A percentile compares a stretch with the other conserved stretches of the same genome.
Conservation (phyloP, 23 tunicate genomes). For the Pegea sp. region DNA sequence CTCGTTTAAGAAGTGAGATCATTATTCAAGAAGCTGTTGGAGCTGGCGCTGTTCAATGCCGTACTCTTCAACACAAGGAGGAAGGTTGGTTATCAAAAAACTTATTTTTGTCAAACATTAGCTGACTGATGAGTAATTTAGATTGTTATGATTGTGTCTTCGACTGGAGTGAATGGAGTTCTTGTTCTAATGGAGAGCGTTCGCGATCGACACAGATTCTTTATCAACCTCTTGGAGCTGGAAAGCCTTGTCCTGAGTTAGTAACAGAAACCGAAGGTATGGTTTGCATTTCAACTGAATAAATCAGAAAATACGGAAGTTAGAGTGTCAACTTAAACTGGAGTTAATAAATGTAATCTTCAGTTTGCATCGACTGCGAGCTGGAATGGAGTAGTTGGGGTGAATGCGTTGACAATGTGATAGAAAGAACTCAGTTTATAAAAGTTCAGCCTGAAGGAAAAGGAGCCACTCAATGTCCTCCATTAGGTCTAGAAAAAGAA, state of each 20-base stretch:
- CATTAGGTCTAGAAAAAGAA: slow-evolving; percentile 1
- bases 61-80: slow-evolving; percentile 1
- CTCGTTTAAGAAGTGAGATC: slow-evolving; percentile 9
- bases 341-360: not conserved
- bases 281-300: not conserved
- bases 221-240: slow-evolving; percentile 16
- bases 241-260: slow-evolving; percentile 10
- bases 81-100: slow-evolving; percentile 2
- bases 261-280: slow-evolving; percentile 14
- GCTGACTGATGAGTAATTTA: slow-evolving; percentile 1
- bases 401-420: slow-evolving; percentile 1
- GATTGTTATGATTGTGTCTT: slow-evolving; percentile 30
- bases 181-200: slow-evolving; percentile 17
- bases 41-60: slow-evolving; percentile 26
- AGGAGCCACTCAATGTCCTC: slow-evolving; percentile 14
- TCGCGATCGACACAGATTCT: slow-evolving; percentile 7
- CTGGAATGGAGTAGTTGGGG: slow-evolving; percentile 28
- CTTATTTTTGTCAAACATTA: not conserved
- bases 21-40: slow-evolving; percentile 11
- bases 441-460: slow-evolving; percentile 13
- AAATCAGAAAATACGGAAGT: not conserved
- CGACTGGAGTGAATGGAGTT: slow-evolving; percentile 44
- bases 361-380: slow-evolving; percentile 27
- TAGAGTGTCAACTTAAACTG: not conserved
- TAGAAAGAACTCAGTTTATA: slow-evolving; percentile 7